phyloP scores from a whole-genome alignment of 2,113 vertebrate genomes.

The Corythaeola cristata region DNA sequence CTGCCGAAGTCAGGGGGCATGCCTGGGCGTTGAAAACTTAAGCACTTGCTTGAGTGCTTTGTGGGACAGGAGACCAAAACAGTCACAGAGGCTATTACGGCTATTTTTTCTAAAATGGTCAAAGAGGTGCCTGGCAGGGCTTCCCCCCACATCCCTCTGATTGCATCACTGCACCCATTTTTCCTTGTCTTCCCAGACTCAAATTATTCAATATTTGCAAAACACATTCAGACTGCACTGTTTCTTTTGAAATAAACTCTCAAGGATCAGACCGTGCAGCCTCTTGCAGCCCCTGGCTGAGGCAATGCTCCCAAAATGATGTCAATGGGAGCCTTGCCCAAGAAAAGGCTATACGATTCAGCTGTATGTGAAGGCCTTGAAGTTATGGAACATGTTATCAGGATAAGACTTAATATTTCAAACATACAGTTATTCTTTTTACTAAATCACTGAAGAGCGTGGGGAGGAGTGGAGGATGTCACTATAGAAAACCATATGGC shows the following conservation, averaged over 20 bases:
- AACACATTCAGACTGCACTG: background rate
- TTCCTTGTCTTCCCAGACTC: background rate
- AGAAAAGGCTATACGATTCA: background rate
- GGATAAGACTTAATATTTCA: background rate
- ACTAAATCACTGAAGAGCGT: background rate
- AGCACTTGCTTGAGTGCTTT: background rate
- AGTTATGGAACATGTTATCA: background rate
- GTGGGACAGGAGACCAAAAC: background rate
- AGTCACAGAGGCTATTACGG: too few species aligned
- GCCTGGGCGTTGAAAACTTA: background rate
- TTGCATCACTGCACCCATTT: background rate
- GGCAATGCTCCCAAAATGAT: background rate
- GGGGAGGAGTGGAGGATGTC: background rate
- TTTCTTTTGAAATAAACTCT: background rate
- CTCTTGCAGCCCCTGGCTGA: background rate
- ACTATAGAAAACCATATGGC: conserved; percentile 30
- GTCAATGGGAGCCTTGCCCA: background rate
- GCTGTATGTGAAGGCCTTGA: background rate
- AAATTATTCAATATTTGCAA: background rate
- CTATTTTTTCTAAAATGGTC: background rate
- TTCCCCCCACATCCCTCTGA: rapidly evolving
- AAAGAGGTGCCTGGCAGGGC: background rate
- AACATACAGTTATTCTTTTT: background rate
- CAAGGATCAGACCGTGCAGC: background rate
- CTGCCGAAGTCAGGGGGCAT: background rate